Percentiles rank a stretch among this genome's conserved stretches.
Evolutionary conservation across 37 sponge, comb jelly and placozoan species (phyloP).

Genomic region (Halichondria panicea): DNA sequence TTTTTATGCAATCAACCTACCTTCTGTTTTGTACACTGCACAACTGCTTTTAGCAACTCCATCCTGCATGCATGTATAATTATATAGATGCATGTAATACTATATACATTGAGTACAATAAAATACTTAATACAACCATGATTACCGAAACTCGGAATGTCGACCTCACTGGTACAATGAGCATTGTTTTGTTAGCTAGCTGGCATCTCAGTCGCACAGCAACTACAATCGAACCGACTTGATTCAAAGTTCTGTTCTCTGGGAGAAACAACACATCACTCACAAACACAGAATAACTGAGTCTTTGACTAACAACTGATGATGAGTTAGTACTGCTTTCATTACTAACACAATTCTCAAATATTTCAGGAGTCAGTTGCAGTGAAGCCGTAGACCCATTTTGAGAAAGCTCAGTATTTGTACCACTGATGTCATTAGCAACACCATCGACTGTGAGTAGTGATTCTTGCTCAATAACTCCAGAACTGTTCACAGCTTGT

Average conservation of each 20-base stretch:
- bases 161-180: background rate
- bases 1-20: too few species aligned
- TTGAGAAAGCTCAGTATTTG: background rate
- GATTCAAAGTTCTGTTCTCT: background rate
- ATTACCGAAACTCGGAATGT: background rate
- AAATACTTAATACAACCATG: background rate
- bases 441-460: slow-evolving; percentile 3
- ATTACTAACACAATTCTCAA: background rate
- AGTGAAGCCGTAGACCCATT: background rate
- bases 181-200: background rate
- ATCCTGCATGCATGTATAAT: background rate
- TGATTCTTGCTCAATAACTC: background rate
- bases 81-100: background rate
- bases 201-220: slow-evolving; percentile 10
- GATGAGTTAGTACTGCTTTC: background rate
- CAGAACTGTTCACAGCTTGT: background rate
- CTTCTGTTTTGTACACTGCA: slow-evolving; percentile 5
- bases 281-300: slow-evolving; percentile 22
- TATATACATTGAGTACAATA: background rate
- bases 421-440: background rate
- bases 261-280: slow-evolving; percentile 25
- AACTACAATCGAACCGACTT: slow-evolving; percentile 14
- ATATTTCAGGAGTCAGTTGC: background rate
- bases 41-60: background rate
- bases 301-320: background rate